Evolutionary conservation across 2,797 vertebrate genomes (phyloP).

Genomic region (Chloroceryle amazona): DNA sequence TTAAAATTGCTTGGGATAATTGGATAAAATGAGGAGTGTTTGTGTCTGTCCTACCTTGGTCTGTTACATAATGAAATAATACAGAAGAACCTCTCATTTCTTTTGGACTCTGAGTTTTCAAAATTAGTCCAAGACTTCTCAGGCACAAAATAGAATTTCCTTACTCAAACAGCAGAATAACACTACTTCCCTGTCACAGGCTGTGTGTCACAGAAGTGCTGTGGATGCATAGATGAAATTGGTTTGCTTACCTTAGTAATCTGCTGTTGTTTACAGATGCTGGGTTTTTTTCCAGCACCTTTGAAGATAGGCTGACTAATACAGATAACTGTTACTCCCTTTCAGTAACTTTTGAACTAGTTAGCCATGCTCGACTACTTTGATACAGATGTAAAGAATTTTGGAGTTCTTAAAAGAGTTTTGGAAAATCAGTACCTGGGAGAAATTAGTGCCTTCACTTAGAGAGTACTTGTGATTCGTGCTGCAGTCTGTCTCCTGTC

Average conservation of each 20-base stretch:
- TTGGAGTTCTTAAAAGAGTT: not conserved
- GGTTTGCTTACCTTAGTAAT: not conserved
- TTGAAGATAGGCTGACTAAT: not conserved
- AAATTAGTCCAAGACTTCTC: not conserved
- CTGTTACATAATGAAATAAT: not conserved
- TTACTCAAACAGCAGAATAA: not conserved
- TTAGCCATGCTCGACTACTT: not conserved
- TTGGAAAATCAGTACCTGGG: not conserved
- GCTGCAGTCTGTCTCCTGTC: not conserved
- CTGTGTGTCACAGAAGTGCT: not conserved
- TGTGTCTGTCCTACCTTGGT: not conserved
- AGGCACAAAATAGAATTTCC: not conserved
- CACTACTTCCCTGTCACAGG: not conserved
- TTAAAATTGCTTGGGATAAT: not conserved
- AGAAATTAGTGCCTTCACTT: not conserved
- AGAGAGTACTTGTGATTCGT: not conserved
- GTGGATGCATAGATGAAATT: not conserved
- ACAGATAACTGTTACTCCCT: not conserved
- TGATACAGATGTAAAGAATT: not conserved
- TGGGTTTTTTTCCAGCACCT: not conserved
- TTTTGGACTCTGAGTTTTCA: not conserved
- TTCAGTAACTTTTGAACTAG: not conserved
- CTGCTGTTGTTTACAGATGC: not conserved
- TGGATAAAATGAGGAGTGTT: not conserved
- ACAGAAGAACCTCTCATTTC: not conserved